Evolutionary conservation across 2,797 vertebrate species (phyloP).

Genomic region (Fistularia commersonii): DNA sequence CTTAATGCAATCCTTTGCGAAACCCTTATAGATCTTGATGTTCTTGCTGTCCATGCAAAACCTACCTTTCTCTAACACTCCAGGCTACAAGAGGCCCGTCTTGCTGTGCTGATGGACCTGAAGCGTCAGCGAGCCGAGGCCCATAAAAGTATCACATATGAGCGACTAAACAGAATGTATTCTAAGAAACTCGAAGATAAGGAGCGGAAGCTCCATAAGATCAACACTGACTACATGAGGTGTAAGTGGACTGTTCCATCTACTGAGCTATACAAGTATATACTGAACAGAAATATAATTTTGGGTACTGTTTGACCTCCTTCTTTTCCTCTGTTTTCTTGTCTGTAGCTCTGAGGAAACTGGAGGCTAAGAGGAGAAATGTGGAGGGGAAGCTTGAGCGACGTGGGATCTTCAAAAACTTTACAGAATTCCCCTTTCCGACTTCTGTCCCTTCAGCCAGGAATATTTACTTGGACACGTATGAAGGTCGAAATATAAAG

Average conservation of each 20-base stretch:
- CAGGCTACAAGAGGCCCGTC: conserved; percentile 83
- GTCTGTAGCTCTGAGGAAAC: conserved; percentile 81
- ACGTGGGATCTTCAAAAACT: conserved; percentile 72
- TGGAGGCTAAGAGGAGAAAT: conserved; percentile 73
- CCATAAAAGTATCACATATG: conserved; percentile 61
- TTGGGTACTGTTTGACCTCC: background rate
- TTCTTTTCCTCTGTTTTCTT: conserved; percentile 6
- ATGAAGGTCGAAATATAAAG: conserved; percentile 78
- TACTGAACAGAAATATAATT: background rate
- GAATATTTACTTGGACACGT: conserved; percentile 78
- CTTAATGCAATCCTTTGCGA: no score
- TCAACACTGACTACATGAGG: conserved; percentile 67
- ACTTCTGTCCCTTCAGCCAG: conserved; percentile 65
- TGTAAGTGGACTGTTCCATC: conserved; percentile 62
- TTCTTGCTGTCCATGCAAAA: no score
- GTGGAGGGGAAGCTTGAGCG: conserved; percentile 74
- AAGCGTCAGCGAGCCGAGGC: conserved; percentile 70
- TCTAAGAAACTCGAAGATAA: conserved; percentile 68
- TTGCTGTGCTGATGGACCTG: conserved; percentile 78
- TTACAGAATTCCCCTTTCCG: conserved; percentile 71
- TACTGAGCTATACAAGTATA: background rate
- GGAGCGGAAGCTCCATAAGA: conserved; percentile 72
- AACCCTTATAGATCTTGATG: no score
- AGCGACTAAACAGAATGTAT: conserved; percentile 71
- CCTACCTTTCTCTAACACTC: background rate